Evolutionary conservation across 2,113 vertebrate genomes (phyloP).

Genomic region (Ophiodon elongatus): DNA sequence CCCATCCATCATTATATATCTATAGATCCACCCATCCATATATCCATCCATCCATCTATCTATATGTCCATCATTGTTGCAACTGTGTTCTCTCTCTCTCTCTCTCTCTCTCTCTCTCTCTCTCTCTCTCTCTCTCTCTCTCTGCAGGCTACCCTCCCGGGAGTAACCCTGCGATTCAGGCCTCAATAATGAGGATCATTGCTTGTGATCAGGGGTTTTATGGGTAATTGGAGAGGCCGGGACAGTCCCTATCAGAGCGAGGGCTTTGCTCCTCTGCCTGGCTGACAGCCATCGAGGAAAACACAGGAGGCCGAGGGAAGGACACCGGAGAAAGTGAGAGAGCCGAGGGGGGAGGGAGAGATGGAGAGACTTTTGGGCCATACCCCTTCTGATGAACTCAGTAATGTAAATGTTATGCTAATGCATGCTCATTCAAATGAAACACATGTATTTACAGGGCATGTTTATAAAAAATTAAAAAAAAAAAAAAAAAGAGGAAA

Average conservation of each 20-base stretch:
- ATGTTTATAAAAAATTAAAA: not conserved
- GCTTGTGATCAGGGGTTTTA: constrained; percentile 61
- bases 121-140: not conserved
- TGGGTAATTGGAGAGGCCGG: constrained; percentile 59
- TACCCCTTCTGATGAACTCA: not conserved
- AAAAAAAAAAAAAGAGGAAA: too few relatives aligned
- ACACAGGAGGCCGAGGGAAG: constrained; percentile 1
- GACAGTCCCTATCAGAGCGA: constrained; percentile 34
- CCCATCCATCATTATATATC: not conserved
- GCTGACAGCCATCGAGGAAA: constrained; percentile 33
- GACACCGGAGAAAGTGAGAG: not conserved
- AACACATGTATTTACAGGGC: not conserved
- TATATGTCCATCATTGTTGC: not conserved
- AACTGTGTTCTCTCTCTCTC: not conserved
- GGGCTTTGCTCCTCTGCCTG: constrained; percentile 31
- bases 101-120: not conserved
- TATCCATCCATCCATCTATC: not conserved
- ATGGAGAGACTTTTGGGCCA: not conserved
- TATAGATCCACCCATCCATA: not conserved
- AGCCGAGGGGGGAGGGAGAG: not conserved
- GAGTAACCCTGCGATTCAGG: constrained; percentile 44
- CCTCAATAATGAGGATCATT: constrained; percentile 65
- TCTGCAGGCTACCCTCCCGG: not conserved
- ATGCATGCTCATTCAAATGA: not conserved
- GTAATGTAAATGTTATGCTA: not conserved